Evolutionary conservation across 2,888 invertebrate species (phyloP).

Genomic region (Pachymerium ferrugineum): DNA sequence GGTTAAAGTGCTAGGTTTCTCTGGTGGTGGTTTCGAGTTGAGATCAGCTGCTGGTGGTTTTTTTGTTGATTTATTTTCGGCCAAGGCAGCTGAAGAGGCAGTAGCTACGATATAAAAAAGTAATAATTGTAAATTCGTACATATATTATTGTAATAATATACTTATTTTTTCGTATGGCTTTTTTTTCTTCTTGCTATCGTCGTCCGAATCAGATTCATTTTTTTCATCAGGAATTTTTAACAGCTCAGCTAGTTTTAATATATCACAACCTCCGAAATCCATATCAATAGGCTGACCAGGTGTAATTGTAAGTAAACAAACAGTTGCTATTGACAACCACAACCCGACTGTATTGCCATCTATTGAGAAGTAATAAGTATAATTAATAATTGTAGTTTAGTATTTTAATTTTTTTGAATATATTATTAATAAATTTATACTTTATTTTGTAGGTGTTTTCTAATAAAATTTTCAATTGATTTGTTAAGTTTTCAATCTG

Average conservation of each 20-base stretch:
- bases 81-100: not conserved
- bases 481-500: no score
- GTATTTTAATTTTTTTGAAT: no score
- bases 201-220: slow-evolving; percentile 15
- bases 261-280: not conserved
- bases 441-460: no score
- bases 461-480: no score
- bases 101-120: slow-evolving; percentile 7
- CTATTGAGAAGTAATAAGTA: no score
- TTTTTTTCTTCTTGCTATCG: not conserved
- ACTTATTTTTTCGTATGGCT: slow-evolving; percentile 2
- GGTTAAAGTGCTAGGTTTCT: not conserved
- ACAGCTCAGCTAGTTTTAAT: not conserved
- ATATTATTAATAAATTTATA: no score
- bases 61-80: not conserved
- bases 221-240: no score
- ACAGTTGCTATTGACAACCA: not conserved
- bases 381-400: no score
- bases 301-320: not conserved
- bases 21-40: not conserved
- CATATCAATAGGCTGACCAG: not conserved
- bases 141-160: not conserved
- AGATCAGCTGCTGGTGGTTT: not conserved
- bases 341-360: not conserved
- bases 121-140: not conserved